Evolutionary conservation across 2,888 invertebrate species (phyloP).

Genomic region (Deilephila porcellus): DNA sequence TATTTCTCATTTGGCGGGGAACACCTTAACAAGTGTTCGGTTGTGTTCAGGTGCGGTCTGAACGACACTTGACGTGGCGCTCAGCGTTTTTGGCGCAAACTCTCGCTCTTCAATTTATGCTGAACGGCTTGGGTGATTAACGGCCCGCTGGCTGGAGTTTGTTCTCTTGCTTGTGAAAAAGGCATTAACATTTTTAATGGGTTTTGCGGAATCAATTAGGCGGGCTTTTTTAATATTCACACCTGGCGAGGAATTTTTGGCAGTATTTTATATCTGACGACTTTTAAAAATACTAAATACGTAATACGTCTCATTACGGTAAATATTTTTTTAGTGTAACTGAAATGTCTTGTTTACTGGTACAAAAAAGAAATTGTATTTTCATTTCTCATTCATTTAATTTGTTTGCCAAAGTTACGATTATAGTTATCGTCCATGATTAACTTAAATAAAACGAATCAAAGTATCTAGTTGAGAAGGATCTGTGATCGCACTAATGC

Average conservation of each 20-base stretch:
- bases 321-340: too few relatives aligned
- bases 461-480: too few relatives aligned
- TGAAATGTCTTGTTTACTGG: too few relatives aligned
- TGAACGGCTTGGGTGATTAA: conserved; percentile 58
- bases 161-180: conserved; percentile 25
- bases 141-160: conserved; percentile 34
- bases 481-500: too few relatives aligned
- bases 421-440: too few relatives aligned
- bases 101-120: conserved; percentile 66
- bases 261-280: not conserved
- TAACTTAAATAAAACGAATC: too few relatives aligned
- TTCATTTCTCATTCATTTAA: too few relatives aligned
- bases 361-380: too few relatives aligned
- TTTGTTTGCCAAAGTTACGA: too few relatives aligned
- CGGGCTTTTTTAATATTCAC: conserved; percentile 17
- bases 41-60: conserved; percentile 59
- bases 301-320: too few relatives aligned
- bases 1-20: conserved; percentile 73
- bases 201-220: conserved; percentile 20
- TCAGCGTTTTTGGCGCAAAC: conserved; percentile 68
- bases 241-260: not conserved
- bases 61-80: conserved; percentile 65
- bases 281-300: too few relatives aligned
- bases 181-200: conserved; percentile 26
- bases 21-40: conserved; percentile 74